Evolutionary conservation across 53 echinoderm and acorn worm species (phyloP).

Genomic region (Paracentrotus lividus): DNA sequence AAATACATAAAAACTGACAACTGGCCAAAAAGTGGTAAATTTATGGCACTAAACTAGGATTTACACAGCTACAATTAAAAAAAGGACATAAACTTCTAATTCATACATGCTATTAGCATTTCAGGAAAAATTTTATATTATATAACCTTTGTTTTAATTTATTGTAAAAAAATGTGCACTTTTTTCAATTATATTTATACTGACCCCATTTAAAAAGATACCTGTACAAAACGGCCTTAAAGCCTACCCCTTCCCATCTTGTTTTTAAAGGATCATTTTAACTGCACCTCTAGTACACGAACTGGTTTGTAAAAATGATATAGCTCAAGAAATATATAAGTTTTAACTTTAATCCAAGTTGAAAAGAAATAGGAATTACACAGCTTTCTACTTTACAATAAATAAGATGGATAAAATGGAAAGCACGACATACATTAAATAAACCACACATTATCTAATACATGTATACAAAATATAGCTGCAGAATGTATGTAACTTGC

Average conservation of each 20-base stretch:
- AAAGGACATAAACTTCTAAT: background rate
- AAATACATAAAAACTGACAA: background rate
- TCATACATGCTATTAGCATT: background rate
- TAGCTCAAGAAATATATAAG: background rate
- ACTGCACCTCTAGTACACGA: background rate
- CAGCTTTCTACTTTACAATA: slow-evolving; percentile 12
- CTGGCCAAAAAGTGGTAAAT: background rate
- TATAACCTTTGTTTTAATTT: too few species aligned
- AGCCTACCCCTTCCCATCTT: background rate
- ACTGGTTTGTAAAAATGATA: background rate
- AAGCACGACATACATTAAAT: slow-evolving; percentile 3
- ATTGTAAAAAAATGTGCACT: too few species aligned
- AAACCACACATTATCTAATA: background rate
- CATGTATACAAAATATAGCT: slow-evolving; percentile 26
- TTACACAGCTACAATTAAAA: background rate
- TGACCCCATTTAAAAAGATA: background rate
- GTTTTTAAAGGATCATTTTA: background rate
- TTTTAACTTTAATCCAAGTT: background rate
- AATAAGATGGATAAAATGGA: slow-evolving; percentile 1
- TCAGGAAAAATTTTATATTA: too few species aligned
- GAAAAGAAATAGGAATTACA: background rate
- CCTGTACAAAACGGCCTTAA: background rate
- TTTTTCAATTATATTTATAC: background rate
- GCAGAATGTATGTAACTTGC: background rate
- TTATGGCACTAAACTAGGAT: background rate